Evolutionary conservation across 2,113 vertebrate genomes (phyloP), one percentile per base, ranked within the genome.

Genomic region (Cavia porcellus): DNA sequence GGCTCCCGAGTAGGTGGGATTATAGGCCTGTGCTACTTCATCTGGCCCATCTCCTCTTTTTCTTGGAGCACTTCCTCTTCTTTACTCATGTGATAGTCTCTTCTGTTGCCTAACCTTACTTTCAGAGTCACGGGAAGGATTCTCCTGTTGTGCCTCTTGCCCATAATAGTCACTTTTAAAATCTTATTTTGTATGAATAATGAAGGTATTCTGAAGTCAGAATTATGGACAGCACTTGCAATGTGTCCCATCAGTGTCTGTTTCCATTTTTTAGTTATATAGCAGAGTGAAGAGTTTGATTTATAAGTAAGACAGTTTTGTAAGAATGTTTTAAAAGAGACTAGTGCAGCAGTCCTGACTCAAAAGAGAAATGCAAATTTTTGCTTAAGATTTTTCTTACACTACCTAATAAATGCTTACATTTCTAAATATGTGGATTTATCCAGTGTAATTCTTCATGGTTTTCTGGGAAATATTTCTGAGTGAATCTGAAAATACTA

Each of bases 401-500:
- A 42, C 9, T 90, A 80, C 66, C 64, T 89, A 57, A 59, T n/a
- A 89, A 42, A 38, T 86, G 25, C 45, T 87, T 57, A 30, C 15
- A n/a, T 89, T 74, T 89, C 68, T 89, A 42, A 22, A 92, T 47
- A 17, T 79, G 28, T 74, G 17, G 20, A 22, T 82, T 83, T 86
- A 90, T 81, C 50, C 14, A 93, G 25, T 7, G 3, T 77, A 77
- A 52, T 15, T 59, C 64, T 94, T 92, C 12, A 7, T 72, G 13
- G 32, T 90, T 84, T 95, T 94, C 66, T 95, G 52, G 80, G 50
- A 95, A 68, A 80, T 87, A 42, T 62, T 83, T 95, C 82, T 95
- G 91, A 91, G 90, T 68, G 7, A 82, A 70, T 74, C 50, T 91
- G 45, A 92, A 81, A 87, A 79, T 30, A 59, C 42, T 52, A 7